Evolutionary conservation across 2,888 invertebrate species (phyloP).

Genomic region (Drosophila trichaetosa): DNA sequence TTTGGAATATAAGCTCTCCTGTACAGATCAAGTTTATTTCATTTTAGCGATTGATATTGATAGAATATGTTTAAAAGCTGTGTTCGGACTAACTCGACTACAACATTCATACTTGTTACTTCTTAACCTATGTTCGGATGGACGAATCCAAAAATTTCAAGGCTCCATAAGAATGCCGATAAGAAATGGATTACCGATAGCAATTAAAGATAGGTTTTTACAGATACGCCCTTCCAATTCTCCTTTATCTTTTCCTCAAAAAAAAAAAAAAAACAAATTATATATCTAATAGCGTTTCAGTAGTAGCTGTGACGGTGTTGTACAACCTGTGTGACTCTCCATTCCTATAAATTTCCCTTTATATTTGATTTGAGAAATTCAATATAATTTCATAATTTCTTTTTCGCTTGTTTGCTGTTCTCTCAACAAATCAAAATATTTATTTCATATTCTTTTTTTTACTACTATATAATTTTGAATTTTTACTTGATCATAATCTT

Average conservation of each 20-base stretch:
- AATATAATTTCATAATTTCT: accelerated
- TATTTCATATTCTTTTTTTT: neutral
- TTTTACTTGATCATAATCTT: no score
- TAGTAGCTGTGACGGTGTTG: no score
- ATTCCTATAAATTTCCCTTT: neutral
- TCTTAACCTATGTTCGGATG: no score
- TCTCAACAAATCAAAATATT: neutral
- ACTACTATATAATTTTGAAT: neutral
- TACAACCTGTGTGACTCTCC: no score
- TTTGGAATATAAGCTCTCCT: neutral
- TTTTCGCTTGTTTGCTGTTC: no score
- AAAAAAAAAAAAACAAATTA: no score
- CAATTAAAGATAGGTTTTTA: neutral
- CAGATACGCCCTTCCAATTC: no score
- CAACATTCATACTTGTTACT: neutral
- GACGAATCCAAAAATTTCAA: neutral
- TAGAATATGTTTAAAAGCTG: neutral
- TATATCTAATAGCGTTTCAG: neutral
- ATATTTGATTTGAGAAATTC: neutral
- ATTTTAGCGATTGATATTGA: no score
- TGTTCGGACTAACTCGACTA: neutral
- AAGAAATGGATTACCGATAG: neutral
- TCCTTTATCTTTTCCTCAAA: no score
- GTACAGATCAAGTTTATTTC: no score
- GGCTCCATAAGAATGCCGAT: neutral